Evolutionary conservation across 1,140 invertebrate species (phyloP).

Genomic region (Orius insidiosus): DNA sequence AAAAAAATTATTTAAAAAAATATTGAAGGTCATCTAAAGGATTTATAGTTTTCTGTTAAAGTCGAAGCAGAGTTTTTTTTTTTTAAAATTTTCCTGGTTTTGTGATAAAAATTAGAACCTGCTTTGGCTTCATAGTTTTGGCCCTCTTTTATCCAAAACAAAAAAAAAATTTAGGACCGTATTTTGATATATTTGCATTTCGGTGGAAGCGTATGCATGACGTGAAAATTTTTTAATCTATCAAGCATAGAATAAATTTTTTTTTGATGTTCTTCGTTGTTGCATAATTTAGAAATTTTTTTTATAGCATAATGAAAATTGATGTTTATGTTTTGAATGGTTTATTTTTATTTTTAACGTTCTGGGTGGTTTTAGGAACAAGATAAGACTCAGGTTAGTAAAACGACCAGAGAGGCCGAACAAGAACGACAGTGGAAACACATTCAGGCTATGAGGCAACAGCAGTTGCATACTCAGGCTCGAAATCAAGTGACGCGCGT

Average conservation of each 20-base stretch:
- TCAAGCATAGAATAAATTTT: neutral
- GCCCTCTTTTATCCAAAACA: constrained; percentile 14
- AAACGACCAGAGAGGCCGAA: constrained; percentile 54
- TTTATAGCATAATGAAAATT: neutral
- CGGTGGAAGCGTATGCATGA: constrained; percentile 2
- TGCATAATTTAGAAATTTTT: neutral
- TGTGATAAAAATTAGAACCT: too few species aligned
- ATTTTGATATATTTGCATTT: constrained; percentile 13
- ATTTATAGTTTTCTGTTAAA: too few species aligned
- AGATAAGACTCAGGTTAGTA: constrained; percentile 44
- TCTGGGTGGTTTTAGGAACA: constrained; percentile 38
- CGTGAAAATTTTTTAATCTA: too few species aligned
- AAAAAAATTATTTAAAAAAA: too few species aligned
- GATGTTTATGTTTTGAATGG: too few species aligned
- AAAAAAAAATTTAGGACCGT: constrained; percentile 2
- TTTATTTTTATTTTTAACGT: neutral
- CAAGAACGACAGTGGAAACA: constrained; percentile 77
- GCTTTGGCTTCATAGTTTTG: constrained; percentile 21
- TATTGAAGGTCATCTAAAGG: too few species aligned
- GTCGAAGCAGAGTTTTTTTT: too few species aligned
- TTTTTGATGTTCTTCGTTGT: neutral
- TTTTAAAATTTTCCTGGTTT: too few species aligned
- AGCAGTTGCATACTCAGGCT: constrained; percentile 26
- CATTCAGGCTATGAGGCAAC: constrained; percentile 58
- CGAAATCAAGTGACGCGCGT: constrained; percentile 24